Conservation (phyloP, 2,113 vertebrate species). For the Eleginops maclovinus region DNA sequence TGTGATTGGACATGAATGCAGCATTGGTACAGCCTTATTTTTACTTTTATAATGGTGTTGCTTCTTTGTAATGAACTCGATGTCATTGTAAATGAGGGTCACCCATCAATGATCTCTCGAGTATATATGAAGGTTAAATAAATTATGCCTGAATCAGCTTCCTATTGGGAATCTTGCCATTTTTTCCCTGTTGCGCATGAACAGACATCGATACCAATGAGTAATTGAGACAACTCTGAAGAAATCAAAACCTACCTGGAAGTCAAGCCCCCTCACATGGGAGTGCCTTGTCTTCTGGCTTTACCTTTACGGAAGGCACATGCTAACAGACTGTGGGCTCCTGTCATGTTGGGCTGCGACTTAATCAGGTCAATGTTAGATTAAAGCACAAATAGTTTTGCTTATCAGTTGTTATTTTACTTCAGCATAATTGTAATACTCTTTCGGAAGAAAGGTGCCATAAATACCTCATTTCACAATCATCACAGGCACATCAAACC, state of each 20-base stretch:
- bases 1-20: too few species aligned
- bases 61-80: too few species aligned
- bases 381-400: background rate
- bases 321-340: background rate
- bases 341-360: too few species aligned
- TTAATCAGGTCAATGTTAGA: background rate
- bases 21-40: too few species aligned
- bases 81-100: too few species aligned
- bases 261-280: background rate
- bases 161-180: background rate
- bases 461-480: background rate
- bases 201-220: background rate
- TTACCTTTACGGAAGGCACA: background rate
- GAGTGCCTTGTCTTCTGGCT: background rate
- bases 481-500: background rate
- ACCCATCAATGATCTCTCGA: too few species aligned
- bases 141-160: background rate
- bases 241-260: background rate
- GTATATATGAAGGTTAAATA: too few species aligned
- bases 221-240: background rate
- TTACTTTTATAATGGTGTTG: too few species aligned
- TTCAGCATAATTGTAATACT: background rate
- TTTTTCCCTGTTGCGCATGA: background rate
- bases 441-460: background rate
- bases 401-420: background rate